phyloP scores from a whole-genome alignment of 2,113 vertebrate genomes.

The Glaucomys volans region DNA sequence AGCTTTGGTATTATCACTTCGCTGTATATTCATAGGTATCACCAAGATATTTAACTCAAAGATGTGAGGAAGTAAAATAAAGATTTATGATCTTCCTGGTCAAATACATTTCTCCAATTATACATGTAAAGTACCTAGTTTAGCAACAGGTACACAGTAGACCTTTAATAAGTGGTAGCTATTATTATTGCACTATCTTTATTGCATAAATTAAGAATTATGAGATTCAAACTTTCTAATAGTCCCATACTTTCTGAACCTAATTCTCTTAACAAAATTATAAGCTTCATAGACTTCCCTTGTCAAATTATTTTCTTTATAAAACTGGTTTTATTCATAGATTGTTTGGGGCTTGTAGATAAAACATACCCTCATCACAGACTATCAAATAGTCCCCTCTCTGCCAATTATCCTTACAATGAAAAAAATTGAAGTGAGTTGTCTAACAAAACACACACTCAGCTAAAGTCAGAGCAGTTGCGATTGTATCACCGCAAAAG shows the following conservation, averaged over 20 bases:
- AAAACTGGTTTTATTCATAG: conserved; percentile 27
- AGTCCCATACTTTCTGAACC: neutral
- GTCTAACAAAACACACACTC: conserved; percentile 24
- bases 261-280: conserved; percentile 49
- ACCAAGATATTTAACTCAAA: conserved; percentile 15
- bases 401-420: neutral
- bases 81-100: neutral
- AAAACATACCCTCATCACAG: neutral
- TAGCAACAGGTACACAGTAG: neutral
- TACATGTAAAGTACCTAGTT: neutral
- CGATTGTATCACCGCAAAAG: neutral
- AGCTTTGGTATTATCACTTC: neutral
- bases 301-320: neutral
- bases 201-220: conserved; percentile 14
- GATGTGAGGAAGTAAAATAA: neutral
- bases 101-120: neutral
- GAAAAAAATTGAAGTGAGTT: neutral
- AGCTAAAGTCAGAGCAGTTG: neutral
- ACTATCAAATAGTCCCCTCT: neutral
- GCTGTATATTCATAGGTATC: neutral
- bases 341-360: conserved; percentile 39
- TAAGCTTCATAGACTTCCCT: neutral
- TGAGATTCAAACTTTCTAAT: neutral
- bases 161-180: neutral
- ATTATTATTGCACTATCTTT: neutral